phyloP scores from a whole-genome alignment of 2,113 vertebrate species.

The Eubucco bourcierii region DNA sequence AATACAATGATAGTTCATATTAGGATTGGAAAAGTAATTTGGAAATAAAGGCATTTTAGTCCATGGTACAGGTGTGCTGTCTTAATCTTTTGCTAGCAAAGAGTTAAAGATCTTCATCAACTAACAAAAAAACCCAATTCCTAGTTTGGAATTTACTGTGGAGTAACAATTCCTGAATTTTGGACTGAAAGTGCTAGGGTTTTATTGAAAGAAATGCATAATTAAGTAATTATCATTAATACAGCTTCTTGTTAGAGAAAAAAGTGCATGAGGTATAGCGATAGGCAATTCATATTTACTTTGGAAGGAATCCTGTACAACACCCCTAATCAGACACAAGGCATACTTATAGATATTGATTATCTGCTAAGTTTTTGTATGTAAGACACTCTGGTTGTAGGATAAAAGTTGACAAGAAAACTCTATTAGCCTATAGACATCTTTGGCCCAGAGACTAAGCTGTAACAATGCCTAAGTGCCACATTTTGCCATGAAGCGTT shows the following conservation, averaged over 20 bases:
- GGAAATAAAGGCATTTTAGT: background rate
- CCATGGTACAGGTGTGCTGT: background rate
- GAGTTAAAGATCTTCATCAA: background rate
- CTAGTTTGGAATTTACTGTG: background rate
- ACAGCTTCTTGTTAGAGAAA: background rate
- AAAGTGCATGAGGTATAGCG: background rate
- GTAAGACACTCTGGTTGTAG: background rate
- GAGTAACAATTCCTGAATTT: background rate
- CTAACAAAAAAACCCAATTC: background rate
- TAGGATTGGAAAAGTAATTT: background rate
- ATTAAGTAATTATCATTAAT: background rate
- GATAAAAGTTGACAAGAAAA: background rate
- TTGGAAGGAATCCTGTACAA: background rate
- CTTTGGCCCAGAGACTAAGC: background rate
- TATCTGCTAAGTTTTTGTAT: background rate
- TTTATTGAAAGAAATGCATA: background rate
- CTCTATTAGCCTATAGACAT: background rate
- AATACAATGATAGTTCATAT: background rate
- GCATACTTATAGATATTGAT: background rate
- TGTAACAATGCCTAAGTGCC: background rate
- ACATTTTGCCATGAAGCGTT: background rate
- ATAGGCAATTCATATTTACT: background rate
- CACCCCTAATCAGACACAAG: background rate
- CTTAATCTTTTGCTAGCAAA: background rate
- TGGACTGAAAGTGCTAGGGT: background rate